Percentiles rank a stretch among this genome's conserved stretches.
phyloP scores from a whole-genome alignment of 37 sponge, comb jelly and placozoan genomes.

The Lycopodina hypogea region DNA sequence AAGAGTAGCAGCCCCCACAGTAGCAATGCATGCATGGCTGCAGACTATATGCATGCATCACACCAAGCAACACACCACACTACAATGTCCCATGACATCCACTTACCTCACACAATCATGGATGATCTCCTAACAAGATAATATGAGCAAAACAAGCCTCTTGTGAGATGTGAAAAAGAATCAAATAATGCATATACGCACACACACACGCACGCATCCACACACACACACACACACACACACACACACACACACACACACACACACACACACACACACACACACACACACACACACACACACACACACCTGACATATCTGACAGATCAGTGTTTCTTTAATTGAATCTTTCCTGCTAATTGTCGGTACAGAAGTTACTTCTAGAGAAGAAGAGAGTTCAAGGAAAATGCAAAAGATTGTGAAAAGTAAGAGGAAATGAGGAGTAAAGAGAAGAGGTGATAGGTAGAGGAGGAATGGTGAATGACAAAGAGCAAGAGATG shows the following conservation, averaged over 20 bases:
- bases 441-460: background rate
- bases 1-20: conserved; percentile 94
- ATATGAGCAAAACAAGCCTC: too few relatives aligned
- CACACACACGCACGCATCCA: too few relatives aligned
- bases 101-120: conserved; percentile 76
- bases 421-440: background rate
- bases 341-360: conserved; percentile 57
- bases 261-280: too few relatives aligned
- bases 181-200: too few relatives aligned
- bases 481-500: too few relatives aligned
- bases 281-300: background rate
- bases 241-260: too few relatives aligned
- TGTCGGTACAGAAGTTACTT: background rate
- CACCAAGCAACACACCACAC: background rate
- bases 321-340: conserved; percentile 69
- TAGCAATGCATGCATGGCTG: conserved; percentile 94
- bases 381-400: background rate
- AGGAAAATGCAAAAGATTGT: too few relatives aligned
- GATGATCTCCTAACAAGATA: conserved; percentile 61
- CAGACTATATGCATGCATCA: conserved; percentile 40
- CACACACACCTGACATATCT: conserved; percentile 75
- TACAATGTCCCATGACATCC: background rate
- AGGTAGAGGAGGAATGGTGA: background rate
- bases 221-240: too few relatives aligned
- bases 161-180: too few relatives aligned